These are phyloP conservation scores for Ctenopoma multispine DNA, from an alignment of 2,797 vertebrate genomes.

Conservation along the genomic window DNA sequence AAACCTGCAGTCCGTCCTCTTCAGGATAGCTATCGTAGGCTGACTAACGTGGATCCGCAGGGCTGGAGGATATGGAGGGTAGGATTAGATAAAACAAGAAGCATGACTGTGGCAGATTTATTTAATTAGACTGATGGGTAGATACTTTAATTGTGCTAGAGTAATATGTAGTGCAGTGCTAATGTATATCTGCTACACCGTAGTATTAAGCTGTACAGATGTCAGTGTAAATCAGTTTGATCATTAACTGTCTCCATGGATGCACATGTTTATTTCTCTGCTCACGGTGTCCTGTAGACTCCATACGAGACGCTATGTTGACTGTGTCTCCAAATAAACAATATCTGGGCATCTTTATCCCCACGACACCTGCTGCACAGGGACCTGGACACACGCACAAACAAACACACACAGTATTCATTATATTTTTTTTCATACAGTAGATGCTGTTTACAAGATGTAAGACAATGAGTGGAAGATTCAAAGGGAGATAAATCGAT, in stretches of 20 bases:
- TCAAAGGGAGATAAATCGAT: no score
- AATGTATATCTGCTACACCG: not conserved
- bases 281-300: conserved; percentile 97
- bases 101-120: not conserved
- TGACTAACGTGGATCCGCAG: conserved; percentile 93
- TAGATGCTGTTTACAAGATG: not conserved
- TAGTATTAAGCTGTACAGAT: conserved; percentile 4
- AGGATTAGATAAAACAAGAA: conserved; percentile 12
- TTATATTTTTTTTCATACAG: not conserved
- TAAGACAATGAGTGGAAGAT: not conserved
- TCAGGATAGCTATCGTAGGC: conserved; percentile 91
- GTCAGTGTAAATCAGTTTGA: conserved; percentile 20
- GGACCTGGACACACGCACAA: conserved; percentile 83
- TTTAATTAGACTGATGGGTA: conserved; percentile 32
- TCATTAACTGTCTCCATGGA: not conserved
- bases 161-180: not conserved
- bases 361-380: conserved; percentile 96
- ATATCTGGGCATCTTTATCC: conserved; percentile 98
- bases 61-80: conserved; percentile 77
- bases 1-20: conserved; percentile 92
- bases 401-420: conserved; percentile 2
- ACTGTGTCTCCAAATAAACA: conserved; percentile 97
- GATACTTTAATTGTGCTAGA: conserved; percentile 6
- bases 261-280: not conserved
- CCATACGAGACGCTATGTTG: conserved; percentile 96